Evolutionary conservation across 2,797 vertebrate species (phyloP), one percentile per base, ranked within the genome.

Genomic region (Danio jaintianensis): DNA sequence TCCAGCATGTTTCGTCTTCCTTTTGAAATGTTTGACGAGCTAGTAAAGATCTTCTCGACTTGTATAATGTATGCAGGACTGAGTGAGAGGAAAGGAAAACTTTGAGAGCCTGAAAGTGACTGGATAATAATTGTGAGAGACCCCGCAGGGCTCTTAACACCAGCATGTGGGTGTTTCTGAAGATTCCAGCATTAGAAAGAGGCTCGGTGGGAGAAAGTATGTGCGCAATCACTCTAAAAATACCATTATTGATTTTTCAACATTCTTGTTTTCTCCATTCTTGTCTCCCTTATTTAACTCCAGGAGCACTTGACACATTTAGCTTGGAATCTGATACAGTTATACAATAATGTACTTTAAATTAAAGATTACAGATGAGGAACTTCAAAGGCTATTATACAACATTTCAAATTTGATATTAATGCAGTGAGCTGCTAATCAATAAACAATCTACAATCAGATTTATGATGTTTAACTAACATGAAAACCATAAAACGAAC

Each of bases 31-130:
- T 69, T 50, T 59, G 66, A 69, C 47, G 56, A 81, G 83, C 13
- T 29, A 40, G 47, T 68, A 58, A 80, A 80, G 82, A 15, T 85
- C 87, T 82, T 18, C 48, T 13, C 76, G 4, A 20, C 80, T 86
- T 90, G 71, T 84, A 83, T 88, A 85, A 89, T 88, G 86, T 68
- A 90, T 86, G 38, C 16, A 66, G 79, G 82, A 80, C 52, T 47
- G 45, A 70, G 36, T 6, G 12, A 40, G 12, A 7, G 75, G 62
- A 83, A 84, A 59, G 73, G 84, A 85, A 89, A 75, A 82, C 40
- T 18, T 85, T 77, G 75, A 85, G 84, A 66, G 78, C 42, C 61
- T 59, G 79, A 80, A 88, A 85, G 89, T 40, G 63, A 85, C 63
- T 71, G 80, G 84, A 87, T 84, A 86, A 89, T 84, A 85, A 86